Base-by-base conservation (phyloP, 2,113 vertebrate genomes). In the Spermophilus dauricus region DNA sequence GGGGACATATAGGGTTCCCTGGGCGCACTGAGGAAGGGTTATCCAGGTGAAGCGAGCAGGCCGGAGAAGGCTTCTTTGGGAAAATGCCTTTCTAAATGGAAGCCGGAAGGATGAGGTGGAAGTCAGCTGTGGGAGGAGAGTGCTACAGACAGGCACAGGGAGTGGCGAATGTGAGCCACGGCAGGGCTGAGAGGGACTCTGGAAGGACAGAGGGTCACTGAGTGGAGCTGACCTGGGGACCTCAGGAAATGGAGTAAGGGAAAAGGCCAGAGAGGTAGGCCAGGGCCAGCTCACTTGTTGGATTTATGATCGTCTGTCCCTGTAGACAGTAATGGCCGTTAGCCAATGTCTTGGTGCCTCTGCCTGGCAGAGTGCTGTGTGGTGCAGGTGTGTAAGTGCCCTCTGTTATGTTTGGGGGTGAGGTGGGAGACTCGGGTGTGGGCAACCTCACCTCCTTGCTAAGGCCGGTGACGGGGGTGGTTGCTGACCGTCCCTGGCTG, bases 161-260 rank as follows among this genome's bases (percentile, higher is more conserved):
- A 24, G 1, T 20, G 32, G 58, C 24, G 28, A 17, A n/a, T 5
- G 4, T 4, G 56, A 75, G 69, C 10, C 51, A 13, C 32, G 61
- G 13, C 30, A 2, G 56, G 32, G 53, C 6, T 73, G 34, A 61
- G 75, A 30, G 24, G 42, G 53, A 10, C n/a, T 16, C 82, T 32
- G 24, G 70, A 16, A 32, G 58, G 53, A 24, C 53, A 51, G 73
- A 22, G 12, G 1, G 61, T 42, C 16, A 2, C 9, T 34, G 9
- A 4, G 37, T 17, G 0, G 0, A 8, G 30, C n/a, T 32, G 24
- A n/a, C 10, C 34, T 11, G 3, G 10, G 18, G 26, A 1, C 1
- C 0, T 4, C 10, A 11, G 30, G 26, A 28, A 77, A 13, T 20
- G 0, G 53, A 13, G 4, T 1, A 11, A n/a, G 72, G 26, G 8